Percentiles rank a stretch among this genome's conserved stretches.
Conservation (phyloP, 2,888 invertebrate species). For the Ophion slaviceki region DNA sequence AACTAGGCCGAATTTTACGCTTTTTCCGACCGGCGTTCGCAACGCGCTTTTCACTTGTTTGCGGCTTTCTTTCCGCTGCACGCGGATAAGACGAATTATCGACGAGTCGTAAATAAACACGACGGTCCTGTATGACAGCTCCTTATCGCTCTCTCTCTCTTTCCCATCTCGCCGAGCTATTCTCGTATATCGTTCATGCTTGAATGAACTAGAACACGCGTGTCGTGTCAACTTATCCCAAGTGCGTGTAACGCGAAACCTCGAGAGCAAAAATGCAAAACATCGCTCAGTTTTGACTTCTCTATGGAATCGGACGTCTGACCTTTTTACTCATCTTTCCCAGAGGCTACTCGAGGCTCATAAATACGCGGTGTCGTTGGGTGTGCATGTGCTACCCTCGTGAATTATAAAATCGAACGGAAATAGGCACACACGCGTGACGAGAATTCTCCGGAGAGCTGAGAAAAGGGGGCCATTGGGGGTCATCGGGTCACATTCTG, state of each 20-base stretch:
- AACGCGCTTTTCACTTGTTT: not conserved
- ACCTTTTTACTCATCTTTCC: slow-evolving; percentile 26
- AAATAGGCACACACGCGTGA: slow-evolving; percentile 58
- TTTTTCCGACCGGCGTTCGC: slow-evolving; percentile 15
- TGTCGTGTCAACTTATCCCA: not conserved
- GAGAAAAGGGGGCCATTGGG: slow-evolving; percentile 3
- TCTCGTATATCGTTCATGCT: slow-evolving; percentile 40
- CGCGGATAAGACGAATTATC: slow-evolving; percentile 40
- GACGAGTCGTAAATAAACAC: slow-evolving; percentile 57
- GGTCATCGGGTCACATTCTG: slow-evolving; percentile 3
- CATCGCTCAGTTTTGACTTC: not conserved
- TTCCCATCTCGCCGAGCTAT: slow-evolving; percentile 21
- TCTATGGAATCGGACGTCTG: not conserved
- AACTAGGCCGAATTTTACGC: not conserved
- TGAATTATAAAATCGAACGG: slow-evolving; percentile 53
- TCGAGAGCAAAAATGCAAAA: not conserved
- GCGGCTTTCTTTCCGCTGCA: not conserved
- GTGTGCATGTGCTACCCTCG: slow-evolving; percentile 19
- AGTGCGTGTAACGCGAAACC: not conserved
- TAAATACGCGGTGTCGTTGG: slow-evolving; percentile 26
- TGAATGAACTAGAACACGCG: slow-evolving; percentile 35
- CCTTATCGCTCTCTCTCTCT: slow-evolving; percentile 45
- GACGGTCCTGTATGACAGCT: slow-evolving; percentile 51
- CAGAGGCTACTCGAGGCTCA: not conserved
- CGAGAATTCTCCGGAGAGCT: slow-evolving; percentile 29